Percentiles rank a stretch among this genome's conserved stretches.
Conservation (phyloP, 2,888 invertebrate genomes). For the Hanleya hanleyi region DNA sequence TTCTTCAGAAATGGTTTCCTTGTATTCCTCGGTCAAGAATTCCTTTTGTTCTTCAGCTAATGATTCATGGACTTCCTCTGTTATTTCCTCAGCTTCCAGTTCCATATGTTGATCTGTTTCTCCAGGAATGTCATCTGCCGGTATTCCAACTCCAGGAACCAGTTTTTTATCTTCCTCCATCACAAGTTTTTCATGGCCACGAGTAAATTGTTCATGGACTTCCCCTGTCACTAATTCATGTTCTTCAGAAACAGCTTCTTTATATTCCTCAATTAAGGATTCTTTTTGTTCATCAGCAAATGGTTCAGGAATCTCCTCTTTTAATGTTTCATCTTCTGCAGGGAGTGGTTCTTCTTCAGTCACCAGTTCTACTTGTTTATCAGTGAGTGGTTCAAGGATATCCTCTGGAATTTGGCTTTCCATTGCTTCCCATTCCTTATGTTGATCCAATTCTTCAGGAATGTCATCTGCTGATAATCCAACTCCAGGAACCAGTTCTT, state of each 20-base stretch:
- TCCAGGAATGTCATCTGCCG: slow-evolving; percentile 21
- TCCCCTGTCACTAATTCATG: not conserved
- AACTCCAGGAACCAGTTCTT: not conserved
- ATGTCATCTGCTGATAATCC: not conserved
- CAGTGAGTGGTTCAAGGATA: not conserved
- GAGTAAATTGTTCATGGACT: no score
- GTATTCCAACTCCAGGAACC: slow-evolving; percentile 14
- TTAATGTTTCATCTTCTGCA: not conserved
- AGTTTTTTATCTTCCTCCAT: not conserved
- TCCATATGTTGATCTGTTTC: not conserved
- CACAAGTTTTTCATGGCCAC: no score
- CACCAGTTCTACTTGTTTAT: not conserved
- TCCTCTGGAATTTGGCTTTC: no score
- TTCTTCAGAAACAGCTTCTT: not conserved
- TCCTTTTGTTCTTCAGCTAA: no score
- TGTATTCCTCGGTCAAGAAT: no score
- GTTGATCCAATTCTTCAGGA: not conserved
- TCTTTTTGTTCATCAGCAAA: no score
- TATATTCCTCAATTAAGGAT: not conserved
- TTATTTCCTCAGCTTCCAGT: slow-evolving; percentile 78
- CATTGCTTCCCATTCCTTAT: not conserved
- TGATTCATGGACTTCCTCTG: not conserved
- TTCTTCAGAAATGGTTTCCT: no score
- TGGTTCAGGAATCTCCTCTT: no score
- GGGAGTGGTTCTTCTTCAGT: not conserved